A percentile compares a stretch with the other conserved stretches of the same genome.
phyloP scores from a whole-genome alignment of 2,888 invertebrate genomes.

The Drosophila borborema region DNA sequence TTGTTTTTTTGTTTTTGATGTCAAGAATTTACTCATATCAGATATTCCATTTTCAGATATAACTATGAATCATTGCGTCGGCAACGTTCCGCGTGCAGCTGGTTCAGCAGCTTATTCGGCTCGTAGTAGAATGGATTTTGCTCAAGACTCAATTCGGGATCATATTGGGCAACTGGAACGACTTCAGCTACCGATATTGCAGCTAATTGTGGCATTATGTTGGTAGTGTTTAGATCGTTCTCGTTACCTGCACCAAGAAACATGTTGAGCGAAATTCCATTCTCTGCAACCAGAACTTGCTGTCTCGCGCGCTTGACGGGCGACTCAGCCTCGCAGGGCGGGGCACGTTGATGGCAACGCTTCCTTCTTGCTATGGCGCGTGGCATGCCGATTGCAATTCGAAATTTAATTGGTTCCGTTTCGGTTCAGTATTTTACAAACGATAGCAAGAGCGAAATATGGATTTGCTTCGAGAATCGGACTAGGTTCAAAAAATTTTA shows the following conservation, averaged over 20 bases:
- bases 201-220: background rate
- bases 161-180: background rate
- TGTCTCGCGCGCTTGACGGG: background rate
- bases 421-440: background rate
- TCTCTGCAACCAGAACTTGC: background rate
- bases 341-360: background rate
- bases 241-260: background rate
- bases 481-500: background rate
- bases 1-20: too few species aligned
- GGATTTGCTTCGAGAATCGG: background rate
- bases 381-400: background rate
- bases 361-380: background rate
- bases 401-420: background rate
- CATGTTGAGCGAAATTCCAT: background rate
- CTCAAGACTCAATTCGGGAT: slow-evolving; percentile 24
- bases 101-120: slow-evolving; percentile 24
- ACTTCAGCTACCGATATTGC: background rate
- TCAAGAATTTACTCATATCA: background rate
- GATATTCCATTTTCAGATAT: too few species aligned
- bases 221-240: background rate
- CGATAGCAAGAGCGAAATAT: background rate
- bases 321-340: slow-evolving; percentile 2
- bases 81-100: slow-evolving; percentile 26
- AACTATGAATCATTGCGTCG: background rate
- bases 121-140: slow-evolving; percentile 45